These are phyloP conservation scores for Tolmerus cingulatus DNA, from an alignment of 2,888 invertebrate species.

Conservation along the genomic window DNA sequence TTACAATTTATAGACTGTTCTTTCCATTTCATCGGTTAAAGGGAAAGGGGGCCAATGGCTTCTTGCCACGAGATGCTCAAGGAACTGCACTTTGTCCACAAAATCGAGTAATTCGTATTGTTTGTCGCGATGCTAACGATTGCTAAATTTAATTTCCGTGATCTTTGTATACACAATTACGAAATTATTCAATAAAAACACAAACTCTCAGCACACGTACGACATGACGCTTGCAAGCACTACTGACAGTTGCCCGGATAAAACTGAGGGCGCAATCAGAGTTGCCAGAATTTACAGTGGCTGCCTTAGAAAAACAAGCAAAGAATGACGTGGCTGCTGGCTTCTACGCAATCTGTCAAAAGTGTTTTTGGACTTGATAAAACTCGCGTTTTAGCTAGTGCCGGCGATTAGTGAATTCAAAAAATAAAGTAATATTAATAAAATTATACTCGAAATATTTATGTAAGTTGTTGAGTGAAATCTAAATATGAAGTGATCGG, in stretches of 20 bases:
- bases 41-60: not conserved
- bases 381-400: too few species aligned
- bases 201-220: not conserved
- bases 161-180: constrained; percentile 1
- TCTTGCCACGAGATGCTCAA: not conserved
- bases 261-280: not conserved
- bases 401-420: too few species aligned
- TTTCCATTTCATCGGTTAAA: constrained; percentile 12
- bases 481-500: too few species aligned
- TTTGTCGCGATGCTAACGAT: not conserved
- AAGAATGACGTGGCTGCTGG: too few species aligned
- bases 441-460: too few species aligned
- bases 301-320: too few species aligned
- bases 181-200: constrained; percentile 24
- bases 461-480: too few species aligned
- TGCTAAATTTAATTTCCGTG: constrained; percentile 16
- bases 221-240: constrained; percentile 22
- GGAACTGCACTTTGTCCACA: not conserved
- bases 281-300: too few species aligned
- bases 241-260: not conserved
- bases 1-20: not conserved
- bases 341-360: too few species aligned
- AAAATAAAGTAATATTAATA: too few species aligned
- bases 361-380: too few species aligned
- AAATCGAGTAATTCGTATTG: not conserved